These are phyloP conservation scores for Pelobates cultripes DNA, from an alignment of 2,797 vertebrate genomes.

Conservation along the genomic window DNA sequence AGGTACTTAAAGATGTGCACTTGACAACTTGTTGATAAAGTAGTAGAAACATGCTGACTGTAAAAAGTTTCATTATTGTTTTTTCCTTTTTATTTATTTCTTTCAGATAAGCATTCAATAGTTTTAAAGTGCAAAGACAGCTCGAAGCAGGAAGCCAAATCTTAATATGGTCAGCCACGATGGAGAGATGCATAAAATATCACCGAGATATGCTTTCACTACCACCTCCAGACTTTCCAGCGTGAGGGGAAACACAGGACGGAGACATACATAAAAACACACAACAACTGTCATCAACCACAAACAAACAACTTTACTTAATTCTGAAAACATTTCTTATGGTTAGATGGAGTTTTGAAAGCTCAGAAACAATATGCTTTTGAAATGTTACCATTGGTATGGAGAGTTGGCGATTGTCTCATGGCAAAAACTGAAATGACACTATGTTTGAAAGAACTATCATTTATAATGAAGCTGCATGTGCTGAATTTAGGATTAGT, in stretches of 20 bases:
- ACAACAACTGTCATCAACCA: conserved; percentile 59
- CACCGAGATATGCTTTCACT: conserved; percentile 22
- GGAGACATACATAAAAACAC: conserved; percentile 55
- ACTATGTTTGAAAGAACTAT: too few species aligned
- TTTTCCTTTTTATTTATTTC: not conserved
- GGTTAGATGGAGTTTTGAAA: too few species aligned
- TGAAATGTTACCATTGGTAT: too few species aligned
- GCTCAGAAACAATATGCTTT: too few species aligned
- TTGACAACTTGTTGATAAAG: not conserved
- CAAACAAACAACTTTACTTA: conserved; percentile 59
- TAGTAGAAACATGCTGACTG: not conserved
- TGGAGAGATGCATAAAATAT: conserved; percentile 36
- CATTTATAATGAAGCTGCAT: too few species aligned
- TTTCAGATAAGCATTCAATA: not conserved
- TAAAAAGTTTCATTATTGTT: not conserved
- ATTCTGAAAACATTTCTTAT: conserved; percentile 38
- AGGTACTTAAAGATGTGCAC: not conserved
- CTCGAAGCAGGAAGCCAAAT: conserved; percentile 37
- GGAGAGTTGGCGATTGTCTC: too few species aligned
- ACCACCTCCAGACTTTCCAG: conserved; percentile 54
- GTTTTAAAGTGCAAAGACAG: not conserved
- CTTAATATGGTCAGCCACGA: conserved; percentile 13
- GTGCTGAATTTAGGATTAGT: too few species aligned
- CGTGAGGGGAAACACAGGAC: not conserved
- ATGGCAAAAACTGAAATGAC: too few species aligned